These are phyloP conservation scores for Erannis defoliaria DNA, from an alignment of 2,888 invertebrate genomes.

Conservation along the genomic window DNA sequence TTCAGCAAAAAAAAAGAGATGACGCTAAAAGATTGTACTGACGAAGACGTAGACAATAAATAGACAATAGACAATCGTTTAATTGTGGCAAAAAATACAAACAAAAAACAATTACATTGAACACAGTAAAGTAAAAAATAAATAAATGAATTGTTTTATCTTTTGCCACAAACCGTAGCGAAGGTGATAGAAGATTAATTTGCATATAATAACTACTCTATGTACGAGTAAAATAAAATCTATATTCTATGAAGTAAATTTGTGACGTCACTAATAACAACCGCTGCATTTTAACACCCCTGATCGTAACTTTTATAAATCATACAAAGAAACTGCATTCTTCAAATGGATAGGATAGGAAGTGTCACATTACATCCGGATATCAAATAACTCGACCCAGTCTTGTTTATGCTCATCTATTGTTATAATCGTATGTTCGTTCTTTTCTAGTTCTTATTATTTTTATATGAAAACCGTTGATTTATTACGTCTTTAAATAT, in stretches of 20 bases:
- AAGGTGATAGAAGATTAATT: not conserved
- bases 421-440: conserved; percentile 21
- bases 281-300: not conserved
- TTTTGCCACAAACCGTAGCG: too few species aligned
- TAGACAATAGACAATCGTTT: too few species aligned
- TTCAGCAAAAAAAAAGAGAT: too few species aligned
- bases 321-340: conserved; percentile 33
- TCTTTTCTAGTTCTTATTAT: not conserved
- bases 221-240: too few species aligned
- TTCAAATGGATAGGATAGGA: conserved; percentile 37
- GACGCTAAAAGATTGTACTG: too few species aligned
- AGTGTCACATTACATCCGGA: conserved; percentile 46
- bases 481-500: too few species aligned
- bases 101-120: too few species aligned
- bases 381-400: conserved; percentile 42
- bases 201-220: too few species aligned
- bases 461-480: not conserved
- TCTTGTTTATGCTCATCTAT: conserved; percentile 41
- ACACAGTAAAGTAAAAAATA: too few species aligned
- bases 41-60: too few species aligned
- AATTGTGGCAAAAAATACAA: too few species aligned
- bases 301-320: conserved; percentile 31
- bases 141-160: too few species aligned
- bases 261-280: not conserved
- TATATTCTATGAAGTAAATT: not conserved